Conservation (phyloP, 2,888 invertebrate genomes). For the Drosophila prostipennis region DNA sequence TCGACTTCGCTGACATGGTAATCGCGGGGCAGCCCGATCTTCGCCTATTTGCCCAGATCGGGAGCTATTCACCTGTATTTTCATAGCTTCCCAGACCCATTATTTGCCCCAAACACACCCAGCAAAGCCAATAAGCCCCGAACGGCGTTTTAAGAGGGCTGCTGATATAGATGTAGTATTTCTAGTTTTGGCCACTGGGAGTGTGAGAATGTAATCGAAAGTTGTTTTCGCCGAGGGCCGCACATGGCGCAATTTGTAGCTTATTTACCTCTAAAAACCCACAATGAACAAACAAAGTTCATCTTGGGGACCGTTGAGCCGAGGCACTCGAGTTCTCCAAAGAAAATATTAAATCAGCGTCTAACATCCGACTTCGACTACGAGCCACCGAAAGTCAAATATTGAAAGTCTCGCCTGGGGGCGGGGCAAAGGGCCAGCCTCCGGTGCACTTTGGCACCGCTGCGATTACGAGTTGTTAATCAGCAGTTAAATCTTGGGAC, state of each 20-base stretch:
- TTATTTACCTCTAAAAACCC: constrained; percentile 54
- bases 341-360: constrained; percentile 36
- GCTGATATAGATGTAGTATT: constrained; percentile 22
- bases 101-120: constrained; percentile 38
- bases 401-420: constrained; percentile 17
- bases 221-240: constrained; percentile 38
- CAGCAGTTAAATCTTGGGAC: constrained; percentile 16
- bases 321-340: constrained; percentile 26
- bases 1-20: constrained; percentile 7
- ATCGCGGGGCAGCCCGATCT: constrained; percentile 9
- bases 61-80: constrained; percentile 15
- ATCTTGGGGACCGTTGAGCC: constrained; percentile 26
- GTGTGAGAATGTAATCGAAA: constrained; percentile 53
- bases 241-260: constrained; percentile 56
- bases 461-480: constrained; percentile 28
- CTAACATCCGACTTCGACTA: constrained; percentile 23
- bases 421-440: constrained; percentile 9
- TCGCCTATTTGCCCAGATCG: constrained; percentile 15
- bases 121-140: constrained; percentile 14
- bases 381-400: constrained; percentile 24
- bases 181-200: constrained; percentile 15
- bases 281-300: constrained; percentile 59
- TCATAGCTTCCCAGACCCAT: constrained; percentile 24
- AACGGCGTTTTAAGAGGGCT: constrained; percentile 18
- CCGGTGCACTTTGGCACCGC: constrained; percentile 21